Conservation (phyloP, 2,797 vertebrate species). For the Heterohyrax brucei region DNA sequence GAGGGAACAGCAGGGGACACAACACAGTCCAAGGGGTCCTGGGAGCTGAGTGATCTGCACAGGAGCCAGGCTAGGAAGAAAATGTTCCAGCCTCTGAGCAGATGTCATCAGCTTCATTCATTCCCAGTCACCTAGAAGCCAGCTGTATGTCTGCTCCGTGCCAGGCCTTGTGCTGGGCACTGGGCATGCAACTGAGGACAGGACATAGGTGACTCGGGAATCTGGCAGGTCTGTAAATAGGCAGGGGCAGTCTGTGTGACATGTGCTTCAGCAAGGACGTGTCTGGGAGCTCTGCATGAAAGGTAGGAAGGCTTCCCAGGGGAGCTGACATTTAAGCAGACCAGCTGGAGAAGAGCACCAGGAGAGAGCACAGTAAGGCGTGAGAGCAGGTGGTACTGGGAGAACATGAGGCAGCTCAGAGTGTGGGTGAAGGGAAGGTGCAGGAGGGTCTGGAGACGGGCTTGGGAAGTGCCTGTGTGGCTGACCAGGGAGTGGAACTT, state of each 20-base stretch:
- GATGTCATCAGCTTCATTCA: no score
- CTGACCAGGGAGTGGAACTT: background rate
- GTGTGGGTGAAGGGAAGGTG: no score
- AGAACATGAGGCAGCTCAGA: background rate
- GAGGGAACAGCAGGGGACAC: background rate
- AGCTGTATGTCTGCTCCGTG: background rate
- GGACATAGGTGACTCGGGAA: background rate
- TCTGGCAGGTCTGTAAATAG: background rate
- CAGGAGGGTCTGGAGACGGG: background rate
- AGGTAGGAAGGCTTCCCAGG: background rate
- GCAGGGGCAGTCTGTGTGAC: background rate
- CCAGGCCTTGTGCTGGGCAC: background rate
- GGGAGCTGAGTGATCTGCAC: accelerated
- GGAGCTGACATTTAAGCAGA: background rate
- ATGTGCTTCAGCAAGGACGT: background rate
- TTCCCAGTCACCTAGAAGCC: accelerated
- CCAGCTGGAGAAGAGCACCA: background rate
- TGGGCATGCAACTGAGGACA: background rate
- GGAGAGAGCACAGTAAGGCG: background rate
- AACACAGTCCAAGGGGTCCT: background rate
- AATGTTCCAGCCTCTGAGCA: background rate
- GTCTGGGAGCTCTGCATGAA: background rate
- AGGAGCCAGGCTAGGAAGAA: background rate
- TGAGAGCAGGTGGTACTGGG: background rate
- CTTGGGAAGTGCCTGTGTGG: accelerated